phyloP scores from a whole-genome alignment of 2,113 vertebrate species.

The Melanocharis versteri region DNA sequence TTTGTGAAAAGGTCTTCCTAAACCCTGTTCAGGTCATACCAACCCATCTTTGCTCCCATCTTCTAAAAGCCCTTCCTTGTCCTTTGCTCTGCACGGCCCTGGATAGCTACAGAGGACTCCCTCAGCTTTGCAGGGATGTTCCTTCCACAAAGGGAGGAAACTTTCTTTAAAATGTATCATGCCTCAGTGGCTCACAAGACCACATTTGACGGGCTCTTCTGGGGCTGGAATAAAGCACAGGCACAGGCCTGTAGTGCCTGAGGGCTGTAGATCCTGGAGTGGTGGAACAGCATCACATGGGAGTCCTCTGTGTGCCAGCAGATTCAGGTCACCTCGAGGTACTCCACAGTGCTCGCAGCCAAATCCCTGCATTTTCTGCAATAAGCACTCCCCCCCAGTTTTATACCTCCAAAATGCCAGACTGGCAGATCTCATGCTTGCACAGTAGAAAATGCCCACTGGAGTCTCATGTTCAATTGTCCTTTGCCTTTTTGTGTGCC shows the following conservation, averaged over 20 bases:
- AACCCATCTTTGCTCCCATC: background rate
- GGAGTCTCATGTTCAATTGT: background rate
- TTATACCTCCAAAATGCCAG: background rate
- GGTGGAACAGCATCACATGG: background rate
- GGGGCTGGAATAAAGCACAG: background rate
- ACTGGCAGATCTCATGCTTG: background rate
- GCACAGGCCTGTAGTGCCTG: background rate
- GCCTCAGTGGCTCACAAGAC: background rate
- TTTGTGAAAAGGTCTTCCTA: background rate
- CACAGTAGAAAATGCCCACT: background rate
- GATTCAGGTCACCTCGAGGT: background rate
- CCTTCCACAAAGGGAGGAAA: background rate
- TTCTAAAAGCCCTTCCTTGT: background rate
- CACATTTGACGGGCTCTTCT: background rate
- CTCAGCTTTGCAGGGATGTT: background rate
- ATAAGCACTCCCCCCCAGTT: background rate
- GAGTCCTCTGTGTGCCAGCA: background rate
- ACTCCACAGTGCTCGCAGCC: background rate
- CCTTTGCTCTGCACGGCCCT: background rate
- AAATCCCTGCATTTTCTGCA: background rate
- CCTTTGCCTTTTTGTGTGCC: background rate
- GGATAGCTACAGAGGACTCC: rapidly evolving
- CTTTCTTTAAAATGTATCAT: background rate
- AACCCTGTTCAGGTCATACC: background rate
- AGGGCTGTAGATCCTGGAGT: background rate